These are phyloP conservation scores for Listronotus oregonensis DNA, from an alignment of 1,140 invertebrate species.

Conservation along the genomic window DNA sequence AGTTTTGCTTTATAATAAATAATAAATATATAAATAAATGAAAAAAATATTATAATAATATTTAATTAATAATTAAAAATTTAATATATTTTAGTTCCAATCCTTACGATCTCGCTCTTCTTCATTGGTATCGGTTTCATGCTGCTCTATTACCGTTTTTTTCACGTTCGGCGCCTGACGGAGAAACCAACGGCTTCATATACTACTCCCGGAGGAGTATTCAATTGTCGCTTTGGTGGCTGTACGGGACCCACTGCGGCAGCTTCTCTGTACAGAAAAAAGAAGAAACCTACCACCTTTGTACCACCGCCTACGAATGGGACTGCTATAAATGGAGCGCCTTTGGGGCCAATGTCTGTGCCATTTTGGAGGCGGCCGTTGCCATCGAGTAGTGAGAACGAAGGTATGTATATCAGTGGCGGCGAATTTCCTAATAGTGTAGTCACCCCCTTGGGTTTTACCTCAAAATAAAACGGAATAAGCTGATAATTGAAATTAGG, in stretches of 20 bases:
- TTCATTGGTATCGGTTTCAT: slow-evolving; percentile 81
- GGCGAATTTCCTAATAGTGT: no score
- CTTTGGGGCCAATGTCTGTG: slow-evolving; percentile 59
- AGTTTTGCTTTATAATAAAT: no score
- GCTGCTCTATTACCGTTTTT: slow-evolving; percentile 82
- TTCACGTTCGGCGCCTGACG: slow-evolving; percentile 66
- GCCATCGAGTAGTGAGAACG: slow-evolving; percentile 71
- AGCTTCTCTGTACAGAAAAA: slow-evolving; percentile 70
- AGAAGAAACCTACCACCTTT: slow-evolving; percentile 87
- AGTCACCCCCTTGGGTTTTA: no score
- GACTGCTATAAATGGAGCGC: background rate
- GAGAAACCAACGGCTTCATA: slow-evolving; percentile 48
- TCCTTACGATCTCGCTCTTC: slow-evolving; percentile 63
- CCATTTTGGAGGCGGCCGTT: slow-evolving; percentile 83
- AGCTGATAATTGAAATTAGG: no score
- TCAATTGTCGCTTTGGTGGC: slow-evolving; percentile 85
- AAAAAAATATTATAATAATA: no score
- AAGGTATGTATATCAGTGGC: slow-evolving; percentile 63
- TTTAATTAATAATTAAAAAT: no score
- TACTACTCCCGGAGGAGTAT: slow-evolving; percentile 76
- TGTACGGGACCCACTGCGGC: slow-evolving; percentile 50
- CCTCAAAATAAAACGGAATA: no score
- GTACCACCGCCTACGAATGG: slow-evolving; percentile 71
- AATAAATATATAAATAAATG: no score
- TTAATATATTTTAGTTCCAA: slow-evolving; percentile 39